A percentile compares a stretch with the other conserved stretches of the same genome.
Evolutionary conservation across 1,140 invertebrate genomes (phyloP).

Genomic region (Drosophila truncata): DNA sequence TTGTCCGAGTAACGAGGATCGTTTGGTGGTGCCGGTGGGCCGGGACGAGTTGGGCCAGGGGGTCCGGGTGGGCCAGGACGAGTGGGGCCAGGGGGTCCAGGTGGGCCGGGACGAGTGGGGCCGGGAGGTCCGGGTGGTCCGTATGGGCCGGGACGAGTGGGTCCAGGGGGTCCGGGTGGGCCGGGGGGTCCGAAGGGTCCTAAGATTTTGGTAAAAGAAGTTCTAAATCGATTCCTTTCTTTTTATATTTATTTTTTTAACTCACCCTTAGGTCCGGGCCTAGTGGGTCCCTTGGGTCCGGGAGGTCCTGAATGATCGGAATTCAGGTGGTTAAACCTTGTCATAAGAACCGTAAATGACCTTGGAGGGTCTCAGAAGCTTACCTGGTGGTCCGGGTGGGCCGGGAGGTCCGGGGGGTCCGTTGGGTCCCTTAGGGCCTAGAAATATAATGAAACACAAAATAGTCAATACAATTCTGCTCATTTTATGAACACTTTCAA

Average conservation of each 20-base stretch:
- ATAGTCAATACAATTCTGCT: neutral
- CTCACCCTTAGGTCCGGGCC: conserved; percentile 60
- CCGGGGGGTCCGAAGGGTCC: conserved; percentile 68
- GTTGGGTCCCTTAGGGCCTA: conserved; percentile 58
- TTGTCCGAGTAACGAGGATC: conserved; percentile 76
- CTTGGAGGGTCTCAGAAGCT: neutral
- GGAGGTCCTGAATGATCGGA: conserved; percentile 61
- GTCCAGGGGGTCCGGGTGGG: conserved; percentile 64
- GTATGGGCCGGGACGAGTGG: conserved; percentile 46
- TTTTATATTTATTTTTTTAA: neutral
- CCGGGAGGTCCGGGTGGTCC: conserved; percentile 66
- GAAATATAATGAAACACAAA: no score
- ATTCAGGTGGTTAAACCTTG: neutral
- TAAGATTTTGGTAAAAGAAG: neutral
- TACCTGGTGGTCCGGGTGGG: conserved; percentile 78
- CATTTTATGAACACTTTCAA: neutral
- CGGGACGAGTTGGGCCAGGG: conserved; percentile 20
- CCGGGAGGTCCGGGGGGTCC: conserved; percentile 81
- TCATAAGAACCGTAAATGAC: neutral
- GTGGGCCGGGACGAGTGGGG: conserved; percentile 56
- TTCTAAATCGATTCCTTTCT: neutral
- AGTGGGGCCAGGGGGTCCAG: conserved; percentile 36
- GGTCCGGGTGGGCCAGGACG: conserved; percentile 22
- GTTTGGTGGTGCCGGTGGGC: conserved; percentile 42
- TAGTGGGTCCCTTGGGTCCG: conserved; percentile 62